A percentile compares a stretch with the other conserved stretches of the same genome.
Evolutionary conservation across 1,140 invertebrate genomes (phyloP).

Genomic region (Gyrodactylus salaris): DNA sequence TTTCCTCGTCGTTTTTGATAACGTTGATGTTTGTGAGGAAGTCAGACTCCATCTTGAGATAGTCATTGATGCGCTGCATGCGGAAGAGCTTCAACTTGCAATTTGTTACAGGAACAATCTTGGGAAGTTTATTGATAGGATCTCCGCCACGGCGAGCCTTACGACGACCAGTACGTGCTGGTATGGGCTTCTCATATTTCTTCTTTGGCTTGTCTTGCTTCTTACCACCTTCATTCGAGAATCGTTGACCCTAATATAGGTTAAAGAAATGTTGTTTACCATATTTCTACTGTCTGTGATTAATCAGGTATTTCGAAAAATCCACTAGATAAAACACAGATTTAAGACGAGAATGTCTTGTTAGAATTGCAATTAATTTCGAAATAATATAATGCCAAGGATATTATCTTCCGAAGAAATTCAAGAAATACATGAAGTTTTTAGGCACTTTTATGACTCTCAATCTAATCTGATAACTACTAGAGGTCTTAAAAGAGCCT

Average conservation of each 20-base stretch:
- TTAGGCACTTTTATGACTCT: neutral
- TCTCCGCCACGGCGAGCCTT: slow-evolving; percentile 76
- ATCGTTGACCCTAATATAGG: slow-evolving; percentile 1
- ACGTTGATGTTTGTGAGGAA: slow-evolving; percentile 93
- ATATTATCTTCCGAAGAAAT: neutral
- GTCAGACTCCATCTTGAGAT: slow-evolving; percentile 90
- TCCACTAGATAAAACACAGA: neutral
- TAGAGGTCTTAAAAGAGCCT: no score
- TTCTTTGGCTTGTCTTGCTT: slow-evolving; percentile 57
- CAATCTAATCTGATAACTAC: no score
- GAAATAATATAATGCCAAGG: neutral
- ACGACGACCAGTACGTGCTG: slow-evolving; percentile 87
- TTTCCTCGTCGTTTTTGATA: slow-evolving; percentile 67
- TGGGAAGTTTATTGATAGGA: slow-evolving; percentile 74
- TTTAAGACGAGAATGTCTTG: neutral
- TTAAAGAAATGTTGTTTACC: neutral
- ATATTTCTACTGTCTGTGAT: no score
- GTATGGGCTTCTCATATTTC: slow-evolving; percentile 72
- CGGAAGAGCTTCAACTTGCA: slow-evolving; percentile 77
- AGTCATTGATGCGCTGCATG: slow-evolving; percentile 89
- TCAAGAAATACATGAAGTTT: neutral
- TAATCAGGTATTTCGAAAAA: neutral
- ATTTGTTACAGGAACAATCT: slow-evolving; percentile 71
- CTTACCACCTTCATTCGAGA: neutral
- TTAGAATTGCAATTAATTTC: no score